These are phyloP conservation scores for Sericinus montela DNA, from an alignment of 2,888 invertebrate species.

Conservation along the genomic window DNA sequence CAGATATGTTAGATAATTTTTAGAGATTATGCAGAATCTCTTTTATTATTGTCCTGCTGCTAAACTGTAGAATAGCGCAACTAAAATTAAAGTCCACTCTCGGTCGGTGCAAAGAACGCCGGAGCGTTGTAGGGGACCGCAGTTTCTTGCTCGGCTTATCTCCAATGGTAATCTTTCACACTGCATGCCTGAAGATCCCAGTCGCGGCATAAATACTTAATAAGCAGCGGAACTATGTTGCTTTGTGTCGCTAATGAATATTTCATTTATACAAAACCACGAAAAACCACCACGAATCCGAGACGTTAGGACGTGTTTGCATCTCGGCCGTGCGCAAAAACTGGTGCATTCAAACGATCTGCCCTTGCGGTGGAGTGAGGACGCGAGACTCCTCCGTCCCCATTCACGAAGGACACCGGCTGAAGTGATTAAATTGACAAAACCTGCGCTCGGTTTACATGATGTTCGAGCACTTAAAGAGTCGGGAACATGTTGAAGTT, in stretches of 20 bases:
- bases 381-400: conserved; percentile 13
- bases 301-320: conserved; percentile 39
- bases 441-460: not conserved
- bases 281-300: conserved; percentile 43
- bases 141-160: conserved; percentile 6
- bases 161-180: conserved; percentile 12
- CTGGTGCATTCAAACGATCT: conserved; percentile 41
- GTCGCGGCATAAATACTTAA: conserved; percentile 22
- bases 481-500: not conserved
- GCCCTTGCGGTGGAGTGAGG: conserved; percentile 4
- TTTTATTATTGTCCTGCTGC: too few species aligned
- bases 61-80: too few species aligned
- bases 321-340: conserved; percentile 43
- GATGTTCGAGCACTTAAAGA: not conserved
- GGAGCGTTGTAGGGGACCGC: not conserved
- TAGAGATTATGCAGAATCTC: too few species aligned
- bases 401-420: conserved; percentile 24
- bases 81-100: not conserved
- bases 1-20: too few species aligned
- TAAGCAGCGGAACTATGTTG: conserved; percentile 21
- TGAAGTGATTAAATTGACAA: not conserved
- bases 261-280: conserved; percentile 59
- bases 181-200: conserved; percentile 14
- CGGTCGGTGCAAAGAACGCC: not conserved
- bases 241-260: conserved; percentile 46